A percentile compares a stretch with the other conserved stretches of the same genome.
phyloP scores from a whole-genome alignment of 2,113 vertebrate genomes.

The Oreotragus oreotragus region DNA sequence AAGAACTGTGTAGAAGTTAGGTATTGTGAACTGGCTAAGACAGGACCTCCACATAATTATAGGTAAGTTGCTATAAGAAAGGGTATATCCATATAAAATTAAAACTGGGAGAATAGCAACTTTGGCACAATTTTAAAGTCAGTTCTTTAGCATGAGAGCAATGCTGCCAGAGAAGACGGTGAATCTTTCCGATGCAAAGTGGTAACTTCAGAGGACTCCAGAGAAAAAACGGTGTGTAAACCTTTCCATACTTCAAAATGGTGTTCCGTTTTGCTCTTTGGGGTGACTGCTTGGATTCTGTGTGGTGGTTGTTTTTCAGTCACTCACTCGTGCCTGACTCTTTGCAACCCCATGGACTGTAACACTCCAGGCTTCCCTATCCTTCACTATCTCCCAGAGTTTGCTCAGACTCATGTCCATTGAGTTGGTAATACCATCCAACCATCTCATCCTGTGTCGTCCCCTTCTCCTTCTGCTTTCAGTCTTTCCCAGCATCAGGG shows the following conservation, averaged over 20 bases:
- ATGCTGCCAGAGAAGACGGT: not conserved
- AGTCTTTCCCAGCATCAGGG: no score
- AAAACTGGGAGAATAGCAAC: not conserved
- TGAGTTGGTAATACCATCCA: no score
- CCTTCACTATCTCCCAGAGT: no score
- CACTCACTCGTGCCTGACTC: no score
- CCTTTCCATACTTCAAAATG: not conserved
- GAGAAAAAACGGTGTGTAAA: not conserved
- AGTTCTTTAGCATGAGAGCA: not conserved
- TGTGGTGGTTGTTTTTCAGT: not conserved
- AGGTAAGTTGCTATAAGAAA: constrained; percentile 32
- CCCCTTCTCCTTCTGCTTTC: no score
- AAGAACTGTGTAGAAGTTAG: accelerated
- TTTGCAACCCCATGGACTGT: no score
- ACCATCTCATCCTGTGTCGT: no score
- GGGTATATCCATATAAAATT: no score
- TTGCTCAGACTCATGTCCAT: no score
- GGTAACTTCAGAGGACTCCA: not conserved
- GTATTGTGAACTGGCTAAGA: accelerated
- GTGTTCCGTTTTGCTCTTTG: not conserved
- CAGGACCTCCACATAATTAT: constrained; percentile 63
- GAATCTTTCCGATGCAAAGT: not conserved
- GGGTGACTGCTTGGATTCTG: not conserved
- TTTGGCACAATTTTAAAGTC: not conserved
- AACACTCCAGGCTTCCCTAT: no score